phyloP scores from a whole-genome alignment of 2,113 vertebrate genomes.

The Hippolais icterina region DNA sequence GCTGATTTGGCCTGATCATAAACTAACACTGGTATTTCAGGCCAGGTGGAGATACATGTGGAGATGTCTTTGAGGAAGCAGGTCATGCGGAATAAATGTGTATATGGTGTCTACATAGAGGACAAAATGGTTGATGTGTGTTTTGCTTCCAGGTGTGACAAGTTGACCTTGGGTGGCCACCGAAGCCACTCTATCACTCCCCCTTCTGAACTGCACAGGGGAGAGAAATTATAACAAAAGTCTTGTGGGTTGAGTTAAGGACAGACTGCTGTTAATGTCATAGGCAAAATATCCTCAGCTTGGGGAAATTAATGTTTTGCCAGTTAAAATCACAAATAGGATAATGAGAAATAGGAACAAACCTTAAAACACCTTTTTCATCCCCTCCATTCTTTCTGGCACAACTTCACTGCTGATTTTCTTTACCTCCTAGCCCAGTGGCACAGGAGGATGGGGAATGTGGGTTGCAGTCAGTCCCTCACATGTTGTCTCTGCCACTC shows the following conservation, averaged over 20 bases:
- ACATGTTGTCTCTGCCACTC: neutral
- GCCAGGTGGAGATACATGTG: neutral
- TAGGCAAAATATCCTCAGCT: neutral
- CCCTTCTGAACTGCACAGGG: neutral
- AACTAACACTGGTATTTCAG: neutral
- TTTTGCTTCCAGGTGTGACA: neutral
- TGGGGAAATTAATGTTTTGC: neutral
- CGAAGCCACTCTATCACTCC: neutral
- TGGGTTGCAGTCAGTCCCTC: neutral
- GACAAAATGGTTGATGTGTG: rapidly evolving
- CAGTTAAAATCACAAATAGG: neutral
- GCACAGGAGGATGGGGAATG: neutral
- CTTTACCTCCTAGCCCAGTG: neutral
- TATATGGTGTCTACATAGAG: neutral
- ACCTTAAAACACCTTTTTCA: neutral
- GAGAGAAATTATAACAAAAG: neutral
- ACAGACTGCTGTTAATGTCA: neutral
- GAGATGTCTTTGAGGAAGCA: neutral
- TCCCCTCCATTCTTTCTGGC: neutral
- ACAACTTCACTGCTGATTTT: neutral
- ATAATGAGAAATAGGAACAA: neutral
- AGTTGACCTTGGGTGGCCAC: neutral
- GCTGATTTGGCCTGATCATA: neutral
- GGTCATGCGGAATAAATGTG: rapidly evolving
- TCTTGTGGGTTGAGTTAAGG: neutral